Evolutionary conservation across 2,113 vertebrate genomes (phyloP), one percentile per base, ranked within the genome.

Genomic region (Plecturocebus donacophilus): DNA sequence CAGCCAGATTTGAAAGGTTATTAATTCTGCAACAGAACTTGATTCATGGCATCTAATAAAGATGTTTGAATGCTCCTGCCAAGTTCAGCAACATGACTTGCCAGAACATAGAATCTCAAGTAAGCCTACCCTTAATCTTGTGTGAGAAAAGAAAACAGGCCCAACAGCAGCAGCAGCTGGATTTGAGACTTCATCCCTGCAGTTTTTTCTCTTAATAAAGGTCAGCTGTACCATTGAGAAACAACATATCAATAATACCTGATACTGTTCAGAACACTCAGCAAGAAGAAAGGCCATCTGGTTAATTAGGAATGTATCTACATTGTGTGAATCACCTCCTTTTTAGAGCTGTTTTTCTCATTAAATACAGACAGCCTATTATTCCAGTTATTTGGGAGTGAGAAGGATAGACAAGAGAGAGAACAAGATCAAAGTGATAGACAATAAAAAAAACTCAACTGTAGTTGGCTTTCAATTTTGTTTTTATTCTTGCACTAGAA

Each of bases 1-100:
- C 68, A 92, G 66, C 66, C 76, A 94, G 81, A 70, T 96, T 94
- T 85, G 71, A 49, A 85, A 92, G 84, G 58, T 79, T 96, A 87
- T 71, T 81, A 91, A 90, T 97, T 95, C 92, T 95, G 32, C 21
- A 87, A 87, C 88, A 54, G 86, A 96, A 96, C 91, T 96, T 98
- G 96, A 97, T 96, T 96, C 91, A 97, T 91, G 84, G 95, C 61
- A 95, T 97, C 95, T 97, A 97, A 97, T 97, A 97, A 97, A 98
- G 94, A 95, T 94, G 92, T 95, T 95, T 97, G 70, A 94, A 75
- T 86, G n/a, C 35, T 82, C 61, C 84, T 98, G 96, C 97, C 97
- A 98, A 97, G 87, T 96, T 95, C 76, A 97, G 96, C 87, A 90
- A 25, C 7, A 92, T 91, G 94, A 45, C 95, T 96, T 97, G 96